A percentile compares a stretch with the other conserved stretches of the same genome.
phyloP scores from a whole-genome alignment of 1,140 invertebrate species.

The Scaptomyza hsui region DNA sequence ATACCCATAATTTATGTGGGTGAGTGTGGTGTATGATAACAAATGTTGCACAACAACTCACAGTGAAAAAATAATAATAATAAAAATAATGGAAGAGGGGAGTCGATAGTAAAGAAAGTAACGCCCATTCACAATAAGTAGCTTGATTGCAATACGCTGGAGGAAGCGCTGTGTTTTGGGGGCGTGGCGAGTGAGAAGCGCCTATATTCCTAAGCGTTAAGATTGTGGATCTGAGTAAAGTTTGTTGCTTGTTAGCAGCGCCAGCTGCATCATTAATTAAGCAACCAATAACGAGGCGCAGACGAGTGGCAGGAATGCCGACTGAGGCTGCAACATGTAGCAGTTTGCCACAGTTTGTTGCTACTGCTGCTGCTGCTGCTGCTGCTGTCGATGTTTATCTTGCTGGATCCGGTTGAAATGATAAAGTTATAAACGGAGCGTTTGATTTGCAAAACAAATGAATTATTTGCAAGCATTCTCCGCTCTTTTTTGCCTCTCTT shows the following conservation, averaged over 20 bases:
- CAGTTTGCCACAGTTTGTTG: neutral
- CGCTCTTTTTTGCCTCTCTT: neutral
- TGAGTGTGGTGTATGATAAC: neutral
- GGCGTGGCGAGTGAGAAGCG: conserved; percentile 19
- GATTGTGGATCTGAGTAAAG: conserved; percentile 10
- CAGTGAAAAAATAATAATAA: neutral
- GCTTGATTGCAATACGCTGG: conserved; percentile 31
- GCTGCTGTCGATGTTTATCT: conserved; percentile 23
- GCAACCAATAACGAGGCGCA: conserved; percentile 53
- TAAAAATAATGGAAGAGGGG: neutral
- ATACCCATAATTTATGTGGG: conserved; percentile 12
- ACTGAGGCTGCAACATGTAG: neutral
- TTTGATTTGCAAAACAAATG: conserved; percentile 76
- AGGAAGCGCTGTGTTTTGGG: conserved; percentile 4
- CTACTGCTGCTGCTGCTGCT: neutral
- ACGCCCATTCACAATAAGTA: conserved; percentile 20
- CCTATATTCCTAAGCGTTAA: neutral
- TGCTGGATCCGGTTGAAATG: conserved; percentile 27
- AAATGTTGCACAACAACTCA: conserved; percentile 10
- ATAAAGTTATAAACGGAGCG: conserved; percentile 75
- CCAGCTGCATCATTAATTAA: conserved; percentile 76
- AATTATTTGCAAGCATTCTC: conserved; percentile 63
- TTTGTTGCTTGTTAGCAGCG: conserved; percentile 60
- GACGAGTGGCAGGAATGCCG: conserved; percentile 30
- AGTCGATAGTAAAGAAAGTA: neutral